Conservation (phyloP, 2,888 invertebrate genomes). For the Neuroscelio doddi region DNA sequence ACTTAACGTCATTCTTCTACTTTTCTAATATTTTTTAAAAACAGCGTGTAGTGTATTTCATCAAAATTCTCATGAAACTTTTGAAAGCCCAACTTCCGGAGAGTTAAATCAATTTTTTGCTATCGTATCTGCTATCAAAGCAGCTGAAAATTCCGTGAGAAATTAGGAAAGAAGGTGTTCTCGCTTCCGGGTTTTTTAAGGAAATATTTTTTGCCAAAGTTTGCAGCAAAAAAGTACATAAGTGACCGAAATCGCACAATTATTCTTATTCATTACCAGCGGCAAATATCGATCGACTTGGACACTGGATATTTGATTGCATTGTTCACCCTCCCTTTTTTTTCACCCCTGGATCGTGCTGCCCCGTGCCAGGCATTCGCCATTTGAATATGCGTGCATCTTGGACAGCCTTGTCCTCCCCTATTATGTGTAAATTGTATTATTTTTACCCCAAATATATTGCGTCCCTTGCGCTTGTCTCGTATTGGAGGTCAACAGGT, state of each 20-base stretch:
- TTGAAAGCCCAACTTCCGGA: too few relatives aligned
- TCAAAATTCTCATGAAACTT: too few relatives aligned
- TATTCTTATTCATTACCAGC: conserved; percentile 59
- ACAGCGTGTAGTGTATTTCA: too few relatives aligned
- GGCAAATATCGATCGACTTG: conserved; percentile 57
- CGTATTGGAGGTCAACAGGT: conserved; percentile 67
- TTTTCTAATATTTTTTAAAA: too few relatives aligned
- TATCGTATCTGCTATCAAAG: too few relatives aligned
- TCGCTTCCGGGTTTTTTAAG: conserved; percentile 3
- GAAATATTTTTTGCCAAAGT: conserved; percentile 13
- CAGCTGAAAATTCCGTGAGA: too few relatives aligned
- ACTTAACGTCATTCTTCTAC: too few relatives aligned
- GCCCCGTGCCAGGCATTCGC: conserved; percentile 50
- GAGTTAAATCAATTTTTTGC: too few relatives aligned
- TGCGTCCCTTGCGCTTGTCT: conserved; percentile 57
- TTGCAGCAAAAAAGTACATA: conserved; percentile 39
- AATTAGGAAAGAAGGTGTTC: too few relatives aligned
- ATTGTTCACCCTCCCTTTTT: conserved; percentile 48
- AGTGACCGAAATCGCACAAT: conserved; percentile 51
- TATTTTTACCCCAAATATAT: conserved; percentile 72
- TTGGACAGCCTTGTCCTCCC: conserved; percentile 52
- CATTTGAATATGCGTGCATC: conserved; percentile 63
- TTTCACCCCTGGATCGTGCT: conserved; percentile 35
- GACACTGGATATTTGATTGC: conserved; percentile 49
- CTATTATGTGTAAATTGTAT: conserved; percentile 72